Percentiles rank a stretch among this genome's conserved stretches.
These are phyloP conservation scores for Magallana ariakensis DNA, from an alignment of 1,140 invertebrate species.

Conservation along the genomic window DNA sequence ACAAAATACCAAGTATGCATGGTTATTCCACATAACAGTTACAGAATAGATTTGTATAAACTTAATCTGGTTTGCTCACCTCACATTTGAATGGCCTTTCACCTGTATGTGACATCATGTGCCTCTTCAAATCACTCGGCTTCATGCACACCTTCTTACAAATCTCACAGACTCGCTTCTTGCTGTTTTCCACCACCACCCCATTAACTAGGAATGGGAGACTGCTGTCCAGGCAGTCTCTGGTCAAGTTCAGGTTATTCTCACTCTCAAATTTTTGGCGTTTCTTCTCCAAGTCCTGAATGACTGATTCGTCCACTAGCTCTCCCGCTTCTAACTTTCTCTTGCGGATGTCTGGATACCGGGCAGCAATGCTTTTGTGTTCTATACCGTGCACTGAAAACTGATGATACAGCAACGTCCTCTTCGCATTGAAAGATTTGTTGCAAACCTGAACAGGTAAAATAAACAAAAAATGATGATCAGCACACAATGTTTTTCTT, in stretches of 20 bases:
- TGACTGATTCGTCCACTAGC: constrained; percentile 17
- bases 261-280: constrained; percentile 35
- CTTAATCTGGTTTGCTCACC: constrained; percentile 58
- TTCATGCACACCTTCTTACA: constrained; percentile 73
- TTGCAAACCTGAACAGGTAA: constrained; percentile 68
- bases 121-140: constrained; percentile 76
- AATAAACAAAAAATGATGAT: no score
- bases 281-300: constrained; percentile 30
- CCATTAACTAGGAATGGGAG: constrained; percentile 9
- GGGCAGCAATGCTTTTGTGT: constrained; percentile 57
- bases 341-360: constrained; percentile 50
- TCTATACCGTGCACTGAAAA: constrained; percentile 67
- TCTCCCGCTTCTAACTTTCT: constrained; percentile 47
- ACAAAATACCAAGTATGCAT: no score
- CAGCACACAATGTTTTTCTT: no score
- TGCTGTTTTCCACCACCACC: constrained; percentile 8
- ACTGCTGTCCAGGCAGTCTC: neutral
- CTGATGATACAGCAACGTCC: constrained; percentile 73
- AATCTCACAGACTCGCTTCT: constrained; percentile 60
- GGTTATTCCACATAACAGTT: neutral
- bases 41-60: neutral
- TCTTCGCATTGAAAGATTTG: constrained; percentile 74
- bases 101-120: constrained; percentile 78
- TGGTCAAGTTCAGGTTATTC: neutral
- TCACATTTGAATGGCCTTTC: constrained; percentile 75